Evolutionary conservation across 2,797 vertebrate genomes (phyloP).

Genomic region (Diceros bicornis): DNA sequence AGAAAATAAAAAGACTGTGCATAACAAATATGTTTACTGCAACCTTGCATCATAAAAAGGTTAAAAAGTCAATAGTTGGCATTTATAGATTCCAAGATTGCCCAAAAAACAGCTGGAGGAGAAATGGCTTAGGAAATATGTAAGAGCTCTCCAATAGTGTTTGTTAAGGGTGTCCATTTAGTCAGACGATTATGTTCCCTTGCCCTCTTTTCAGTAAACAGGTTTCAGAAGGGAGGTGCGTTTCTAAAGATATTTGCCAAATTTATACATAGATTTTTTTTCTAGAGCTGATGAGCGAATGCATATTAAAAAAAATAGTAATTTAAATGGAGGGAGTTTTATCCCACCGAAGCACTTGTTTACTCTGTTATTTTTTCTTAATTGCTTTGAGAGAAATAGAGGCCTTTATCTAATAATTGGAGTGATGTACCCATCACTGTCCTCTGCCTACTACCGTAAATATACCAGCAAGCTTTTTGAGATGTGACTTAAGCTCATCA

Average conservation of each 20-base stretch:
- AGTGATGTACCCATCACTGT: neutral
- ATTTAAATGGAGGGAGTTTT: slow-evolving; percentile 53
- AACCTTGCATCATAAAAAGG: neutral
- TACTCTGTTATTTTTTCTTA: slow-evolving; percentile 48
- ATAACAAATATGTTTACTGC: slow-evolving; percentile 13
- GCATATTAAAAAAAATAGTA: neutral
- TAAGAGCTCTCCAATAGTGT: neutral
- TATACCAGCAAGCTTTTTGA: neutral
- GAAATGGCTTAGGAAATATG: slow-evolving; percentile 45
- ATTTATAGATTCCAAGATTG: slow-evolving; percentile 62
- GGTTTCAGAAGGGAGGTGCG: slow-evolving; percentile 27
- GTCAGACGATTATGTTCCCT: neutral
- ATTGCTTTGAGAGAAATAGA: slow-evolving; percentile 59
- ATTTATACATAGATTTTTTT: neutral
- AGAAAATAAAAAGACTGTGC: neutral
- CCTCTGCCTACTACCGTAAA: neutral
- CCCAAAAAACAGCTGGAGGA: neutral
- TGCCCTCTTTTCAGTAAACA: slow-evolving; percentile 63
- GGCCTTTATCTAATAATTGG: slow-evolving; percentile 1
- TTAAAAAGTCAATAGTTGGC: slow-evolving; percentile 28
- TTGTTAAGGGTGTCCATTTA: neutral
- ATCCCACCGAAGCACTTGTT: slow-evolving; percentile 31
- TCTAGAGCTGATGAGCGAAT: slow-evolving; percentile 41
- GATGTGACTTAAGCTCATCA: neutral
- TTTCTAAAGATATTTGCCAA: slow-evolving; percentile 19